Conservation (phyloP, 2,113 vertebrate genomes). For the Gallinago media region DNA sequence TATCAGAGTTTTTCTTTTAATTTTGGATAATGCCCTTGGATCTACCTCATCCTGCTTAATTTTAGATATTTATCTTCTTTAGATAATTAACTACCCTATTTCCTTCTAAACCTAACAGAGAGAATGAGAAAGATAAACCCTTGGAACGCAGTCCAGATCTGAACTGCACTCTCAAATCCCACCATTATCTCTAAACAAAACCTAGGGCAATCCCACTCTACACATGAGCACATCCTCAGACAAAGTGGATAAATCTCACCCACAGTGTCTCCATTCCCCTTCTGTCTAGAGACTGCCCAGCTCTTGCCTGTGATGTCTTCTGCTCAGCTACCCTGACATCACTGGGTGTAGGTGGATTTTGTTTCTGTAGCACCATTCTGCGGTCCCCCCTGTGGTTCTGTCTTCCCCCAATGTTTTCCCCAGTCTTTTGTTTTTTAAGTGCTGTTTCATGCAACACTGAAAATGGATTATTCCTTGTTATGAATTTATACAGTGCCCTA, state of each 20-base stretch:
- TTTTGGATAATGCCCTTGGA: neutral
- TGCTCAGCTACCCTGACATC: neutral
- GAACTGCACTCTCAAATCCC: neutral
- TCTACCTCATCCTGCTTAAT: accelerated
- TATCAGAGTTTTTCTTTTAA: neutral
- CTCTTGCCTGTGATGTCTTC: neutral
- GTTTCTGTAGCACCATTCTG: neutral
- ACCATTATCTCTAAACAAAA: neutral
- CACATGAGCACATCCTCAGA: neutral
- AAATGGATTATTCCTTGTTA: conserved; percentile 53
- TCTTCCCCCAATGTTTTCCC: neutral
- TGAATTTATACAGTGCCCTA: conserved; percentile 17
- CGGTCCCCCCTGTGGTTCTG: neutral
- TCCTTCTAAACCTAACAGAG: neutral
- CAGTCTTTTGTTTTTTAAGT: neutral
- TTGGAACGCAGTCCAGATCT: accelerated
- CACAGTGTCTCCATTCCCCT: neutral
- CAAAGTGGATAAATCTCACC: accelerated
- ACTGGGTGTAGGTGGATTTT: neutral
- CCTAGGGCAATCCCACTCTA: neutral
- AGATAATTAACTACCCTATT: neutral
- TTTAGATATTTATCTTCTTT: neutral
- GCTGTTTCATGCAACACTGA: neutral
- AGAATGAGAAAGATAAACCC: neutral
- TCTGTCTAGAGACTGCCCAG: neutral